Evolutionary conservation across 2,797 vertebrate species (phyloP), one percentile per base, ranked within the genome.

Genomic region (Tenualosa ilisha): DNA sequence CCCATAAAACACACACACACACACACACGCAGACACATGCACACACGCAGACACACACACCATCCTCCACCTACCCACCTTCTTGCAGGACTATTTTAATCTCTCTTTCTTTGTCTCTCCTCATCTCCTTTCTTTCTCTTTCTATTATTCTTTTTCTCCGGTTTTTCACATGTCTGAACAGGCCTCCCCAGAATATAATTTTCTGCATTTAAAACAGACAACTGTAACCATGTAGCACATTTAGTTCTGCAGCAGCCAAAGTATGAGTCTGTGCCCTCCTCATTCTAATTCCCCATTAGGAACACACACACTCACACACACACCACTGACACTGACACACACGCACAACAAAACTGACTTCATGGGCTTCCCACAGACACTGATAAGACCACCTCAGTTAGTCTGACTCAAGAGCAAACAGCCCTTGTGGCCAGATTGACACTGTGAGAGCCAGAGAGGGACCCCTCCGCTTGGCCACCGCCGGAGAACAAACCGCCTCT

Each of bases 61-160:
- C 85, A 85, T 88, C 75, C 82, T 68, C 87, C 83, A 86, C 83
- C 54, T 84, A 26, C 86, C 72, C 85, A n/a, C 81, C 81, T 50
- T 85, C n/a, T 24, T 82, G 53, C 84, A 81, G 24, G 56, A 85
- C 83, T 88, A 54, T 84, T 88, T 87, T 87, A 88, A 88, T 87
- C 81, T 54, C n/a, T 72, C 20, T 6, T 26, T 31, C 46, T 12
- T 53, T 56, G 65, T 59, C 6, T 61, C 22, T 53, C 31, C 26
- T 83, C n/a, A 15, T 31, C 6, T 54, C 82, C 17, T 65, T 50
- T 46, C 20, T 54, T 59, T 84, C 83, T 83, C 81, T 85, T 68
- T 75, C 54, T 82, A 11, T 75, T 63, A 85, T 75, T 84, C 17
- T 68, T 31, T 49, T 37, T 65, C 72, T 68, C 72, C 54, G 3